Evolutionary conservation across 2,888 invertebrate species (phyloP).

Genomic region (Lottia scabra): DNA sequence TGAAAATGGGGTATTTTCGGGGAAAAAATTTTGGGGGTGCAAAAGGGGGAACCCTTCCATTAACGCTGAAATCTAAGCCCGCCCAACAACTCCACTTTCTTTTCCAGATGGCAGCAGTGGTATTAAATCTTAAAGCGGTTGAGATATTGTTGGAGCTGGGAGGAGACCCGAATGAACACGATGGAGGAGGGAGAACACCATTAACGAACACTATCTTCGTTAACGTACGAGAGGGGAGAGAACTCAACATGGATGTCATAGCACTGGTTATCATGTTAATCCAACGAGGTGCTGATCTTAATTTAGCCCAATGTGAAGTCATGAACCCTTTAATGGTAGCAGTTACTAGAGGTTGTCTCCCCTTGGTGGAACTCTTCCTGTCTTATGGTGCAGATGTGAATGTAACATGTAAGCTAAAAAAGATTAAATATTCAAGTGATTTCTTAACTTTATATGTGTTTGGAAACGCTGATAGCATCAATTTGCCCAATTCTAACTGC

Average conservation of each 20-base stretch:
- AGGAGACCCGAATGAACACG: slow-evolving; percentile 43
- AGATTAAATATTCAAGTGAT: background rate
- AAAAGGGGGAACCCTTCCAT: too few species aligned
- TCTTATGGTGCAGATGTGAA: slow-evolving; percentile 45
- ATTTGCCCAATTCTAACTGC: too few species aligned
- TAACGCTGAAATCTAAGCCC: too few species aligned
- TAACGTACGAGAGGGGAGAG: slow-evolving; percentile 18
- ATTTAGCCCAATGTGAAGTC: slow-evolving; percentile 36
- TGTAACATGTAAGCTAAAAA: slow-evolving; percentile 43
- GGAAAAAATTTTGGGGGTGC: too few species aligned
- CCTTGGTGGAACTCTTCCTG: slow-evolving; percentile 44
- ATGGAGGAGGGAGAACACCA: slow-evolving; percentile 43
- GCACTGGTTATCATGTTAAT: slow-evolving; percentile 42
- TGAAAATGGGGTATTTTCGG: too few species aligned
- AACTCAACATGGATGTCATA: slow-evolving; percentile 34
- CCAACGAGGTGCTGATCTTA: slow-evolving; percentile 41
- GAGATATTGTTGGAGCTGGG: slow-evolving; percentile 44
- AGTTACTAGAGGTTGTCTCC: slow-evolving; percentile 39
- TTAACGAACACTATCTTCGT: slow-evolving; percentile 47
- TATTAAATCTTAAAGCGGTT: slow-evolving; percentile 36
- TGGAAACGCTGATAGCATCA: too few species aligned
- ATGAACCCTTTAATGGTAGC: slow-evolving; percentile 51
- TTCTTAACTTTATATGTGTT: too few species aligned
- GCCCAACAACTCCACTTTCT: background rate
- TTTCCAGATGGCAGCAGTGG: slow-evolving; percentile 40